Conservation (phyloP, 2,113 vertebrate genomes). For the Scytalopus superciliaris region DNA sequence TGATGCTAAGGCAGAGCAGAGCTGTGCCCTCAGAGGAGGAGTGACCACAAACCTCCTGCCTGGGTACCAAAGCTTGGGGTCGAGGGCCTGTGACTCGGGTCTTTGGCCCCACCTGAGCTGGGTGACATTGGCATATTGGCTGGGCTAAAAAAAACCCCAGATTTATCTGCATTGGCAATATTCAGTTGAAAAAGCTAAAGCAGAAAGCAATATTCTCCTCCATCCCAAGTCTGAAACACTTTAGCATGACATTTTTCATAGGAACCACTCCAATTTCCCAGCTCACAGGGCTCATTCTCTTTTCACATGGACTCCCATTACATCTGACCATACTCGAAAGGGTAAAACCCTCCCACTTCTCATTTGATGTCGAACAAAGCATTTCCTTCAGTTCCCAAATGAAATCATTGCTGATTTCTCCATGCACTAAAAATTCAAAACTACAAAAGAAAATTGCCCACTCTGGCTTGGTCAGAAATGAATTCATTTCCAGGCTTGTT, state of each 20-base stretch:
- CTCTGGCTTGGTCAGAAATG: conserved; percentile 10
- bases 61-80: not conserved
- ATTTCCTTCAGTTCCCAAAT: not conserved
- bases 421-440: conserved; percentile 12
- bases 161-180: not conserved
- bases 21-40: not conserved
- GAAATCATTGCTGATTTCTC: conserved; percentile 47
- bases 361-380: not conserved
- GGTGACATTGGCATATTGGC: not conserved
- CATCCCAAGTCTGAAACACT: not conserved
- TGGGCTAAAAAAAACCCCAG: not conserved
- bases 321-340: not conserved
- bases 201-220: not conserved
- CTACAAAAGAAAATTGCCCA: conserved; percentile 17
- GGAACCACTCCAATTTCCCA: not conserved
- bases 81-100: not conserved
- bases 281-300: not conserved
- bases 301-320: not conserved
- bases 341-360: not conserved
- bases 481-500: conserved; percentile 27
- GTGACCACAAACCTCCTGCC: fast-evolving
- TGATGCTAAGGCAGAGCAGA: not conserved
- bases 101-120: not conserved
- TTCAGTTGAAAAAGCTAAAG: not conserved
- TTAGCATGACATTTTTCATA: not conserved